Evolutionary conservation across 2,113 vertebrate genomes (phyloP), one percentile per base, ranked within the genome.

Genomic region (Nettapus auritus): DNA sequence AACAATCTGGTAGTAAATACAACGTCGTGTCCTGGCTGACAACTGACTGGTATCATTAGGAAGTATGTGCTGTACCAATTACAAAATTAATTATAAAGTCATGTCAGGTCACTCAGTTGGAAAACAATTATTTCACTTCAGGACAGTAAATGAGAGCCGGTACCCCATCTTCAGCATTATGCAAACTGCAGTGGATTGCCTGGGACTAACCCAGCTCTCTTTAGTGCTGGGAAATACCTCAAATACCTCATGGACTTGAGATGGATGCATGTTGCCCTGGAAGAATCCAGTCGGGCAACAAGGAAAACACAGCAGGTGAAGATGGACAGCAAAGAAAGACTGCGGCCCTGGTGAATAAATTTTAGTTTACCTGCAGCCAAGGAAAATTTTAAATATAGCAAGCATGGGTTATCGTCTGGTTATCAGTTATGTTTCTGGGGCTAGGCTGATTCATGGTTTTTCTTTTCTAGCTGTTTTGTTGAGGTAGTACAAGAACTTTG

Each of bases 71-170:
- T 90, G 66, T 29, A 76, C 56, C 90, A 91, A 82, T 85, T 92
- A 91, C 34, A 91, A 79, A 93, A 88, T 77, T 92, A 94, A 97
- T 97, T 95, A 90, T 38, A 85, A 92, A 95, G 88, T 79, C 69
- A 23, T 36, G 88, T 93, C 69, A 48, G 80, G 89, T 79, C 81
- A 90, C 57, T 94, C 83, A 25, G 71, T n/a, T 92, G 94, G 89
- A 97, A 97, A 96, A 94, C 75, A 90, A 95, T 81, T 57, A 82
- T 92, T 97, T 97, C 92, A 88, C 81, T 90, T 97, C 70, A 64
- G 15, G 6, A 36, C 44, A 77, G 36, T 44, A 50, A 96, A 75
- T 26, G 59, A 95, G 85, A 94, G 89, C 64, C 25, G n/a, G 80
- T 73, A 86, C 13, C 33, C 62, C 77, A 71, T 79, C 90, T 96